A percentile compares a stretch with the other conserved stretches of the same genome.
Conservation (phyloP, 2,113 vertebrate species). For the Pseudorasbora parva region DNA sequence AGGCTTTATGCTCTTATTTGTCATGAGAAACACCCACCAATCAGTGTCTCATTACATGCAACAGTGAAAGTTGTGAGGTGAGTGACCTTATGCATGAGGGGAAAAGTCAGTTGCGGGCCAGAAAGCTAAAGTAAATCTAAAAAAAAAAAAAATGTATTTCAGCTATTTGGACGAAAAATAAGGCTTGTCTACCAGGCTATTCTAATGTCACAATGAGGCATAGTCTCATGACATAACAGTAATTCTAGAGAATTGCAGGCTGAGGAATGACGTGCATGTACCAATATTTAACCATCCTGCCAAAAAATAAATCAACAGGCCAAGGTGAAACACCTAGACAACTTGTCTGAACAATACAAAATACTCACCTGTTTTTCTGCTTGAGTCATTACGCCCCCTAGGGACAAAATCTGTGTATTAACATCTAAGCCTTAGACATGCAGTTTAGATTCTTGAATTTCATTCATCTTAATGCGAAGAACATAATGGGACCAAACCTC, state of each 20-base stretch:
- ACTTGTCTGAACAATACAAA: background rate
- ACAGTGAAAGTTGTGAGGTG: conserved; percentile 55
- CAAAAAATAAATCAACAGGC: background rate
- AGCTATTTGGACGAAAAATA: background rate
- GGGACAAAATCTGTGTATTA: background rate
- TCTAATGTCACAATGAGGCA: background rate
- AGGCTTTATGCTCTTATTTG: conserved; percentile 38
- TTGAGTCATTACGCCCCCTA: conserved; percentile 9
- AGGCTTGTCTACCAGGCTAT: background rate
- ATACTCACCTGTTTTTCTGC: background rate
- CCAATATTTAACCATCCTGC: too few relatives aligned
- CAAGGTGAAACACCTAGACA: background rate
- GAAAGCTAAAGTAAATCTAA: background rate
- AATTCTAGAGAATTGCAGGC: background rate
- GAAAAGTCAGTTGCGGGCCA: conserved; percentile 47
- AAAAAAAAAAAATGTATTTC: too few relatives aligned
- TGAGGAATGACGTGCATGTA: background rate
- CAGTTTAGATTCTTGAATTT: background rate
- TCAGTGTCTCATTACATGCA: conserved; percentile 45
- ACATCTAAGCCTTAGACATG: background rate
- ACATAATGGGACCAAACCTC: background rate
- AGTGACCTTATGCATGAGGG: conserved; percentile 42
- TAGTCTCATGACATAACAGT: background rate
- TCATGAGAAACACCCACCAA: conserved; percentile 37
- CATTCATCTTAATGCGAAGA: background rate